Evolutionary conservation across 2,113 vertebrate species (phyloP).

Genomic region (Vidua chalybeata): DNA sequence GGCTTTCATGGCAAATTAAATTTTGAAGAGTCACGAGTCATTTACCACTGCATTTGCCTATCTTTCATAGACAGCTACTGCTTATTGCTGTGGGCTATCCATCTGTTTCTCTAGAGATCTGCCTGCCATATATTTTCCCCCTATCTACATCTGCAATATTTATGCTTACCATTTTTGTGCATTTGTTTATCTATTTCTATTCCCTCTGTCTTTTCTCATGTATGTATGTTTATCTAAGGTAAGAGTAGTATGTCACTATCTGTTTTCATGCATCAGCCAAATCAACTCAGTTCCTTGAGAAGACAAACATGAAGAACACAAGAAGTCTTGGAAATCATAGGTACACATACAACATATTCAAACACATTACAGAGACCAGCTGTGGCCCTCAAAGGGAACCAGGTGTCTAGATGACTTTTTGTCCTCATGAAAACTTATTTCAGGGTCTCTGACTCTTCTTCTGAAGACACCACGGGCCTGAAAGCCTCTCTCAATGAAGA

Average conservation of each 20-base stretch:
- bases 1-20: slow-evolving; percentile 55
- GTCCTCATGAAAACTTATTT: background rate
- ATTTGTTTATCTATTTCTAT: background rate
- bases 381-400: background rate
- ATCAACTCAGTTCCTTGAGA: background rate
- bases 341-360: background rate
- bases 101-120: slow-evolving; percentile 32
- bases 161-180: slow-evolving; percentile 31
- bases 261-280: background rate
- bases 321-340: background rate
- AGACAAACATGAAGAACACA: background rate
- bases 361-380: background rate
- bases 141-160: slow-evolving; percentile 10
- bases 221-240: background rate
- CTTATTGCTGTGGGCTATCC: slow-evolving; percentile 18
- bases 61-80: slow-evolving; percentile 17
- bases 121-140: background rate
- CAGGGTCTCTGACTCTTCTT: background rate
- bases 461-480: background rate
- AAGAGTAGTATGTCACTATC: background rate
- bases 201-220: background rate
- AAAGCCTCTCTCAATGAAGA: background rate
- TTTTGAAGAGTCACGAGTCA: slow-evolving; percentile 47
- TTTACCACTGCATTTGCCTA: slow-evolving; percentile 19
- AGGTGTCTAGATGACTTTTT: background rate